These are phyloP conservation scores for Nycticebus coucang DNA, from an alignment of 2,113 vertebrate genomes.

Conservation along the genomic window DNA sequence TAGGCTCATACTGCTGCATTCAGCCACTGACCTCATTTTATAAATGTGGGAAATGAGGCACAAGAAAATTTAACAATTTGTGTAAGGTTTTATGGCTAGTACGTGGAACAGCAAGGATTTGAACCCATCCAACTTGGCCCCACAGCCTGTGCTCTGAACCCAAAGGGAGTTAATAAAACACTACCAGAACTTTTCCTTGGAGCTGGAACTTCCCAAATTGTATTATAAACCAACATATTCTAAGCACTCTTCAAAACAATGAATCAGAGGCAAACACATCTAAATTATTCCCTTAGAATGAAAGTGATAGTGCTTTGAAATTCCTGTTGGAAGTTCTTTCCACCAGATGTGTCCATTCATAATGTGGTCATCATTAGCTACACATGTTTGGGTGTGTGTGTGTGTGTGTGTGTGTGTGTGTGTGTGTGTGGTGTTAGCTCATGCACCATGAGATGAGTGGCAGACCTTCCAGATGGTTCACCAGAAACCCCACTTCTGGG, in stretches of 20 bases:
- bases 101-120: not conserved
- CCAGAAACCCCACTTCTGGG: constrained; percentile 80
- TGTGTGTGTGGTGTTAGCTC: not conserved
- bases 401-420: too few relatives aligned
- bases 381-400: constrained; percentile 45
- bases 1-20: too few relatives aligned
- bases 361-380: constrained; percentile 74
- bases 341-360: constrained; percentile 70
- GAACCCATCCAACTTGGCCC: not conserved
- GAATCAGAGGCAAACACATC: constrained; percentile 50
- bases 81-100: not conserved
- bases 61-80: not conserved
- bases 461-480: constrained; percentile 77
- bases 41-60: not conserved
- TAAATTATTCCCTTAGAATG: not conserved
- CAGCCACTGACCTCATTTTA: not conserved
- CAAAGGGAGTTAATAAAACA: not conserved
- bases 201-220: not conserved
- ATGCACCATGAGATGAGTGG: constrained; percentile 73
- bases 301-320: constrained; percentile 64
- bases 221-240: not conserved
- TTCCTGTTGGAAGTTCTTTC: constrained; percentile 71
- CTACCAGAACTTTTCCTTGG: not conserved
- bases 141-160: not conserved
- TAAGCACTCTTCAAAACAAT: constrained; percentile 54